These are phyloP conservation scores for Argynnis bischoffii DNA, from an alignment of 2,888 invertebrate genomes.

Conservation along the genomic window DNA sequence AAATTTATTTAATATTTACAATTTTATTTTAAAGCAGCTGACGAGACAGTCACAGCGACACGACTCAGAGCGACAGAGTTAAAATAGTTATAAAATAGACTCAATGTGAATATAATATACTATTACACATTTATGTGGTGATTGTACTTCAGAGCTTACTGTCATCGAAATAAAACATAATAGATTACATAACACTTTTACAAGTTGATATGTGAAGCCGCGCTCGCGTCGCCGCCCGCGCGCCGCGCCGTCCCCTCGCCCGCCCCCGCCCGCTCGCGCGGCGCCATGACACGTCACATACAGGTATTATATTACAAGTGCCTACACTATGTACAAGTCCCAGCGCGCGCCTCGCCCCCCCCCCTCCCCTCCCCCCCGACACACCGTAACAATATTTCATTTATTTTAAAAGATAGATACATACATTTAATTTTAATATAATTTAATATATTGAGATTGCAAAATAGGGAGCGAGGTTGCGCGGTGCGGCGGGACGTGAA, in stretches of 20 bases:
- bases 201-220: slow-evolving; percentile 3
- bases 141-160: background rate
- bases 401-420: background rate
- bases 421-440: background rate
- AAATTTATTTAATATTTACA: slow-evolving; percentile 71
- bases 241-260: background rate
- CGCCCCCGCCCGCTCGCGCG: background rate
- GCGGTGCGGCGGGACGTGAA: background rate
- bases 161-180: background rate
- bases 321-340: slow-evolving; percentile 37
- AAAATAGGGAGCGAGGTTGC: background rate
- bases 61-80: background rate
- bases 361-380: background rate
- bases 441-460: slow-evolving; percentile 1
- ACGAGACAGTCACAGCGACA: slow-evolving; percentile 31
- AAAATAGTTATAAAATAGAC: slow-evolving; percentile 1
- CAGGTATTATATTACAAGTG: slow-evolving; percentile 35
- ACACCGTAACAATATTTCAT: background rate
- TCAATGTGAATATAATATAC: background rate
- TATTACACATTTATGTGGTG: background rate
- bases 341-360: slow-evolving; percentile 10
- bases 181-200: no score
- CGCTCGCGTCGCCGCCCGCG: background rate
- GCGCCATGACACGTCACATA: slow-evolving; percentile 1
- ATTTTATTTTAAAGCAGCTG: slow-evolving; percentile 52